Evolutionary conservation across 1,140 invertebrate species (phyloP), one percentile per base, ranked within the genome.

Genomic region (Pseudomyrmex gracilis): DNA sequence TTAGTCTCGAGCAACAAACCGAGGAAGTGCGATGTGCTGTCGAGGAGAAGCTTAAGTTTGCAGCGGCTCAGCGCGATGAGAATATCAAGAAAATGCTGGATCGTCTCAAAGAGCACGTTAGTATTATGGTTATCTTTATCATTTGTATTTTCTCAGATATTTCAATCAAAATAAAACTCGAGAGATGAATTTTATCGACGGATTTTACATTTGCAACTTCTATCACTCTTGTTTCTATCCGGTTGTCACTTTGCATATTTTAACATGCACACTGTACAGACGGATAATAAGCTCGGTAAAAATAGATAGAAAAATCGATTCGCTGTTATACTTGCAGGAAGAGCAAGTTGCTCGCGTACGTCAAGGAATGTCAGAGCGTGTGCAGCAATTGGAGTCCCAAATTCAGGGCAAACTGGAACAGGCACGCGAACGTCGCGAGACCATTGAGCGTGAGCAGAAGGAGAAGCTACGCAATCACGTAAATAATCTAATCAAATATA

Each of bases 61-160:
- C 97, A 87, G 96, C 97, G 85, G 96, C 96, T 89, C 97, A 98
- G 93, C 96, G 98, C 85, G 97, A 98, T 93, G 97, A 97, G 90
- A 97, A 98, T 92, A 96, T 98, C 67, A 97, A 97, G 94, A 97
- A 97, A 93, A 97, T 98, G 96, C 94, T 98, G 73, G 97, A 98
- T 89, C 97, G 97, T 87, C 96, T 99, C 9, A 97, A 97, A 93
- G 97, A 98, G 93, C 97, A 98, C 94, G 98, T 98, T 93, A 96
- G 96, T 96, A 80, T 70, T 24, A 63, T 63, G 2, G 1, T 1
- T 43, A 15, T n/a, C 5, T 45, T 17, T 43, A 45, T n/a, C 22
- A 76, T 70, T 57, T 47, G 12, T 7, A 20, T 20, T 34, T 34
- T 34, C 34, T 7, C 7, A 0, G 7, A 5, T 34, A 34, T 34